Percentiles rank a stretch among this genome's conserved stretches.
Conservation (phyloP, 1,140 invertebrate species). For the Drosophila melanica region DNA sequence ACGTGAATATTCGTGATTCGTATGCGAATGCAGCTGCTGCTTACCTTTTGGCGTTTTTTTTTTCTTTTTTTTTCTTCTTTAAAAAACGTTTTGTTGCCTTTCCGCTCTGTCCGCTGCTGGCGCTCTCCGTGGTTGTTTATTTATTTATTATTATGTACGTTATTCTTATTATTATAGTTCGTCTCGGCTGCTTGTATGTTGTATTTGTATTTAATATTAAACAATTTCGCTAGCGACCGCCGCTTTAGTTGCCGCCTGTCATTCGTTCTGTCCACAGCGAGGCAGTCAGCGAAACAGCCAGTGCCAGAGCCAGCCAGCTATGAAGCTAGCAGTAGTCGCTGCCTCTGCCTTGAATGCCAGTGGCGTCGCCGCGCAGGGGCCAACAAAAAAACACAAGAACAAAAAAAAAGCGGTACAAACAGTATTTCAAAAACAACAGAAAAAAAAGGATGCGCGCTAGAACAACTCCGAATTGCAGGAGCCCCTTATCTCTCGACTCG, state of each 20-base stretch:
- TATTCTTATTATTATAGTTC: slow-evolving; percentile 34
- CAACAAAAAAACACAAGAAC: slow-evolving; percentile 4
- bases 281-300: slow-evolving; percentile 73
- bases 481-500: slow-evolving; percentile 42
- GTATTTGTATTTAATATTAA: slow-evolving; percentile 44
- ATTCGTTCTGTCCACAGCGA: slow-evolving; percentile 76
- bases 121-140: slow-evolving; percentile 23
- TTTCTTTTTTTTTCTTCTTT: slow-evolving; percentile 1
- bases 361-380: slow-evolving; percentile 47
- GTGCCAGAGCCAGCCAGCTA: slow-evolving; percentile 52
- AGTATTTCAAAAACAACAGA: slow-evolving; percentile 16
- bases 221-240: slow-evolving; percentile 52
- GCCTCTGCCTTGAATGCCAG: slow-evolving; percentile 45
- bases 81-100: slow-evolving; percentile 25
- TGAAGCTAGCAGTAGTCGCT: slow-evolving; percentile 62
- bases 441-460: slow-evolving; percentile 40
- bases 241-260: slow-evolving; percentile 76
- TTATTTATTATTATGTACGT: slow-evolving; percentile 35
- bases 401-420: slow-evolving; percentile 17
- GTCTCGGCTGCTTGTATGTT: slow-evolving; percentile 21
- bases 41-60: slow-evolving; percentile 36
- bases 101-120: not conserved
- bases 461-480: slow-evolving; percentile 38
- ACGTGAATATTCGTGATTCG: slow-evolving; percentile 56
- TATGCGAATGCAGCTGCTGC: slow-evolving; percentile 43